These are phyloP conservation scores for Terebella lapidaria DNA, from an alignment of 2,888 invertebrate species.

Conservation along the genomic window DNA sequence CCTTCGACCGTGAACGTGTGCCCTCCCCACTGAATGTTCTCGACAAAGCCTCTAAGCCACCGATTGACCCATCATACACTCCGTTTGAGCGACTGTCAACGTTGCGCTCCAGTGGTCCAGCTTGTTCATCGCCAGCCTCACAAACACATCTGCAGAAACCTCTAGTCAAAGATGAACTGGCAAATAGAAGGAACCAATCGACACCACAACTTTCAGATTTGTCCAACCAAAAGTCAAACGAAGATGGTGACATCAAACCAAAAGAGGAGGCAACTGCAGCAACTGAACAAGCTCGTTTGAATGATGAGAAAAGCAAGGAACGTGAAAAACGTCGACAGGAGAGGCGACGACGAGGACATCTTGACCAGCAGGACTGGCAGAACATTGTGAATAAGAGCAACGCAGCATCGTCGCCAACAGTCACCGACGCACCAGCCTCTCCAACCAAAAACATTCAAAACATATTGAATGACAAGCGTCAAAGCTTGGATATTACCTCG, in stretches of 20 bases:
- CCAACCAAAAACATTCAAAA: not conserved
- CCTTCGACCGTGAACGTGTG: constrained; percentile 38
- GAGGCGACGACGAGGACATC: constrained; percentile 2
- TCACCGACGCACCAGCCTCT: not conserved
- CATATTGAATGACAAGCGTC: not conserved
- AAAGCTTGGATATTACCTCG: not conserved
- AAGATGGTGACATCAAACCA: no score
- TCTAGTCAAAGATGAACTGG: no score
- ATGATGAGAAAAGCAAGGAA: constrained; percentile 4
- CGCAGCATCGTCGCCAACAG: not conserved
- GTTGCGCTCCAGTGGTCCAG: not conserved
- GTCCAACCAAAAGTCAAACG: no score
- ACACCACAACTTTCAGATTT: not conserved
- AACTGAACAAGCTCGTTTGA: not conserved
- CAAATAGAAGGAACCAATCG: no score
- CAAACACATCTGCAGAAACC: no score
- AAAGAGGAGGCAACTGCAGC: not conserved
- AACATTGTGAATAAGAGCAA: not conserved
- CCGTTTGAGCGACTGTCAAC: not conserved
- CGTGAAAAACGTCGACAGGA: constrained; percentile 6
- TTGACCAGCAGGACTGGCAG: not conserved
- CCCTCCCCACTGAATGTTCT: constrained; percentile 31
- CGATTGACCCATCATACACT: not conserved
- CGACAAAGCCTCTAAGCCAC: no score
- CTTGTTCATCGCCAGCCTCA: not conserved